phyloP scores from a whole-genome alignment of 2,888 invertebrate genomes.

The Nemotelus pantherinus region DNA sequence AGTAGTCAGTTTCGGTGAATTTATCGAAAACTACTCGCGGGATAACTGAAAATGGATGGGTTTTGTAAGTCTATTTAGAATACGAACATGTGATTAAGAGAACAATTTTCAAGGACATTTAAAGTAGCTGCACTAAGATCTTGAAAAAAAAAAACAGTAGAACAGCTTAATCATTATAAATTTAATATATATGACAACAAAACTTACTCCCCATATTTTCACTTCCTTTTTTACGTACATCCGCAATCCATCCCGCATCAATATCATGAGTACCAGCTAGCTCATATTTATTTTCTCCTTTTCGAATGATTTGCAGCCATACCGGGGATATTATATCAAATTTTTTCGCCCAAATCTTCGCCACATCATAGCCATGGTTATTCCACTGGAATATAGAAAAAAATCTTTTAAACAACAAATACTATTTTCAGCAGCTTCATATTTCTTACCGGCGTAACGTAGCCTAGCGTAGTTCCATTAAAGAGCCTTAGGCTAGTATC shows the following conservation, averaged over 20 bases:
- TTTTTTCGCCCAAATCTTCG: constrained; percentile 88
- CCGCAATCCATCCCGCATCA: constrained; percentile 83
- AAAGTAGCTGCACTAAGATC: neutral
- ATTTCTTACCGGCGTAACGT: constrained; percentile 86
- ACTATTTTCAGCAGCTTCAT: neutral
- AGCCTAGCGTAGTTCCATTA: constrained; percentile 82
- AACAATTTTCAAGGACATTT: neutral
- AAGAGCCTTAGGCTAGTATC: constrained; percentile 74
- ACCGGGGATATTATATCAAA: constrained; percentile 93
- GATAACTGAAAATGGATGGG: constrained; percentile 72
- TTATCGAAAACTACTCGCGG: constrained; percentile 91
- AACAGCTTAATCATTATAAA: neutral
- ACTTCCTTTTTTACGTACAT: constrained; percentile 69
- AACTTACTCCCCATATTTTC: constrained; percentile 24
- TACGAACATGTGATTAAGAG: neutral
- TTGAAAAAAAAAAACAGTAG: neutral
- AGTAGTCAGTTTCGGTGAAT: constrained; percentile 81
- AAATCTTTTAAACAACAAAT: neutral
- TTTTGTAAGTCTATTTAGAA: neutral
- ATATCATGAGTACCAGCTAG: constrained; percentile 83
- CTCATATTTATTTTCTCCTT: constrained; percentile 71
- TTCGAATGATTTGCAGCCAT: constrained; percentile 87
- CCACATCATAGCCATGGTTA: constrained; percentile 90
- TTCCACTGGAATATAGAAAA: constrained; percentile 81
- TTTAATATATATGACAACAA: neutral